Conservation (phyloP, 2,888 invertebrate genomes). For the Pristionchus exspectatus region DNA sequence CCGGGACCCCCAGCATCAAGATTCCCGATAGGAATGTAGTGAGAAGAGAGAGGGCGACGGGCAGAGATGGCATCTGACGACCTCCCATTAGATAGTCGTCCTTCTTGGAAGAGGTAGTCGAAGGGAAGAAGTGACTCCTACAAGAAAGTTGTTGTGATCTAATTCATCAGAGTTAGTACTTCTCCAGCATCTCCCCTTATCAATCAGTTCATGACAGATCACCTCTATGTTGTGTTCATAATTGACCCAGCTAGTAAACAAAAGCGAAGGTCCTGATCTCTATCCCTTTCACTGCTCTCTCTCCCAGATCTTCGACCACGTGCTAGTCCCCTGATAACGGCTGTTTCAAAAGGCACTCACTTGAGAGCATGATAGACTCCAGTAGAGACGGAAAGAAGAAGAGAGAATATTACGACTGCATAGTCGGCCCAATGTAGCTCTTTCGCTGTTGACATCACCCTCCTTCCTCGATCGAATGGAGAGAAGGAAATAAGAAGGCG, state of each 20-base stretch:
- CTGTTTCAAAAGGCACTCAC: conserved; percentile 59
- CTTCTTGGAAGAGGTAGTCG: conserved; percentile 58
- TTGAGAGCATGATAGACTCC: conserved; percentile 73
- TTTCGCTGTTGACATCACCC: conserved; percentile 24
- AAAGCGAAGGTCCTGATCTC: background rate
- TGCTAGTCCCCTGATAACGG: background rate
- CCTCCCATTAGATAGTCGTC: conserved; percentile 75
- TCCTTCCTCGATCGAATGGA: background rate
- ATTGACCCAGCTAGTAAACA: background rate
- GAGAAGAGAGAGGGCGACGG: conserved; percentile 71
- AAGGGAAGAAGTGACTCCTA: conserved; percentile 64
- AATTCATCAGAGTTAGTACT: background rate
- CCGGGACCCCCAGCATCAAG: conserved; percentile 74
- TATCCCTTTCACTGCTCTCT: no score
- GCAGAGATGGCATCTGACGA: conserved; percentile 66
- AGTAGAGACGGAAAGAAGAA: conserved; percentile 71
- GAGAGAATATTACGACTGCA: conserved; percentile 67
- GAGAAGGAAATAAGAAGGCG: background rate
- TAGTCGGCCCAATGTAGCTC: conserved; percentile 69
- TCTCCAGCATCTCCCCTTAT: background rate
- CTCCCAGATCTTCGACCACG: background rate
- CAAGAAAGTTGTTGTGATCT: background rate
- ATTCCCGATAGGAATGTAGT: conserved; percentile 75
- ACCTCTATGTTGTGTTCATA: background rate
- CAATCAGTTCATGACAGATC: no score